Conservation (phyloP, 92 coral and sea anemone genomes). For the Paragorgia papillata region DNA sequence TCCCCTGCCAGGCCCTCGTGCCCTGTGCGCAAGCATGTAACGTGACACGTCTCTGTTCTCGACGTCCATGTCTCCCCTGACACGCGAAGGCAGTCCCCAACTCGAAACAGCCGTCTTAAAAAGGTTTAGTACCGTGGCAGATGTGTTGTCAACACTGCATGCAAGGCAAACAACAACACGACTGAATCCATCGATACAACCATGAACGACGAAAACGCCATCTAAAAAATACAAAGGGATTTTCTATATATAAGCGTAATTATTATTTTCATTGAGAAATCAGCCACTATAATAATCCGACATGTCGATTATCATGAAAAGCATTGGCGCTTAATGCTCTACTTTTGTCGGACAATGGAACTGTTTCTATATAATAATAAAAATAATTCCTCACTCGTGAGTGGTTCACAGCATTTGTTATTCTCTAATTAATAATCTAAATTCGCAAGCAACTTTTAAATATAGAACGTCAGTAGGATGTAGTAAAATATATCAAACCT, state of each 20-base stretch:
- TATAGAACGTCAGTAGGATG: too few species aligned
- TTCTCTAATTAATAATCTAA: constrained; percentile 48
- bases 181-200: constrained; percentile 64
- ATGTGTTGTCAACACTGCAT: too few species aligned
- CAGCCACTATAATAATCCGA: too few species aligned
- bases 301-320: too few species aligned
- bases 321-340: too few species aligned
- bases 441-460: constrained; percentile 37
- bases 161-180: too few species aligned
- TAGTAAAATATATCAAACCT: too few species aligned
- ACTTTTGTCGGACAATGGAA: too few species aligned
- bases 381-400: constrained; percentile 29
- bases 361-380: not conserved
- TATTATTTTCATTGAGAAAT: too few species aligned
- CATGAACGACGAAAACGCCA: constrained; percentile 59
- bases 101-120: constrained; percentile 33
- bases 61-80: too few species aligned
- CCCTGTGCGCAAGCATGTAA: constrained; percentile 45
- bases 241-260: too few species aligned
- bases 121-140: constrained; percentile 48
- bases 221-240: constrained; percentile 13
- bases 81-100: too few species aligned
- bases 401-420: constrained; percentile 45
- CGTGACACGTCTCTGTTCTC: constrained; percentile 58
- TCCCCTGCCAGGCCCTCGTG: constrained; percentile 58